Evolutionary conservation across 2,113 vertebrate genomes (phyloP).

Genomic region (Thunnus thynnus): DNA sequence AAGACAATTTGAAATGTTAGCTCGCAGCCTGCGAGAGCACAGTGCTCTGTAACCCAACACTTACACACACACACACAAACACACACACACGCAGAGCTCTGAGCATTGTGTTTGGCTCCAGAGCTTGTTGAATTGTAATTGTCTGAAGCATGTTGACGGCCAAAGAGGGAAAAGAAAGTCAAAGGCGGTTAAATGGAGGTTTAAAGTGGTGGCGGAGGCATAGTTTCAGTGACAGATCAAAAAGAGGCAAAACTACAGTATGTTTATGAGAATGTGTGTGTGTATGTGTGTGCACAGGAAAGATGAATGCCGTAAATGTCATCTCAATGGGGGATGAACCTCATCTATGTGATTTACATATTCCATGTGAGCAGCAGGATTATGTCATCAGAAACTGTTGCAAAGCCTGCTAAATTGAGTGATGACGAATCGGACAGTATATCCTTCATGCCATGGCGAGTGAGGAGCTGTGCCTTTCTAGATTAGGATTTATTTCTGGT

Average conservation of each 20-base stretch:
- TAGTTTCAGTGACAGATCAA: constrained; percentile 36
- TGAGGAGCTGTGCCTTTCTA: background rate
- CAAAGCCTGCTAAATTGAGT: constrained; percentile 33
- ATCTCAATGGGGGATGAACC: constrained; percentile 24
- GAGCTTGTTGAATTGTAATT: constrained; percentile 53
- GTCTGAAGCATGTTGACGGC: constrained; percentile 33
- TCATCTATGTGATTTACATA: constrained; percentile 41
- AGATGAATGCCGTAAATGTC: constrained; percentile 6
- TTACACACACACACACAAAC: constrained; percentile 16
- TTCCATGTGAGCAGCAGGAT: constrained; percentile 55
- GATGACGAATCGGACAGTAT: constrained; percentile 16
- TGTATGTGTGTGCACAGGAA: constrained; percentile 5
- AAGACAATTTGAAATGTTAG: constrained; percentile 71
- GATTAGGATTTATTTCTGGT: constrained; percentile 18
- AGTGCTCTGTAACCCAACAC: constrained; percentile 59
- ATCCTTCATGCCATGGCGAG: constrained; percentile 14
- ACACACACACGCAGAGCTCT: constrained; percentile 12
- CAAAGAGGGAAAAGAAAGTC: constrained; percentile 32
- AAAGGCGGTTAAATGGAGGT: constrained; percentile 40
- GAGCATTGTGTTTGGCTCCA: constrained; percentile 35
- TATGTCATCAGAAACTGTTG: constrained; percentile 56
- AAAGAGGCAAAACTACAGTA: constrained; percentile 28
- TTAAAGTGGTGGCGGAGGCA: constrained; percentile 28
- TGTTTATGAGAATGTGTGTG: background rate
- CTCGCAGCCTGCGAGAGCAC: constrained; percentile 46